Conservation (phyloP, 2,888 invertebrate genomes). For the Cephus rjabovi region DNA sequence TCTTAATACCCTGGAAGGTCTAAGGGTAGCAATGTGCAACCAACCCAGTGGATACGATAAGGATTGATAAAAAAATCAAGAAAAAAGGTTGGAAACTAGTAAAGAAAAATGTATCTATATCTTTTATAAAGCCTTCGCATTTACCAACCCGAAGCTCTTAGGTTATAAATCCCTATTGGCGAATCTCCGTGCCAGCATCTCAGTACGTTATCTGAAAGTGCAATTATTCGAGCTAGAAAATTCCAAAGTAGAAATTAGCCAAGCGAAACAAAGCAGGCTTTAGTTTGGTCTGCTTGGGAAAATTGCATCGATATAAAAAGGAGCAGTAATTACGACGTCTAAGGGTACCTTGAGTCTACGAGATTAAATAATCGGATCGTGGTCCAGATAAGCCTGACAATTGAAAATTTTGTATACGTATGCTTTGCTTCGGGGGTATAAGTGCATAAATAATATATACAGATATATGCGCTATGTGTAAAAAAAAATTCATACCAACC, state of each 20-base stretch:
- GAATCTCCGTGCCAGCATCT: background rate
- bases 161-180: too few species aligned
- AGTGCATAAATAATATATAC: too few species aligned
- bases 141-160: too few species aligned
- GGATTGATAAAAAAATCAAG: background rate
- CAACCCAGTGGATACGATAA: background rate
- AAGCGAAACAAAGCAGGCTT: constrained; percentile 26
- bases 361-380: constrained; percentile 17
- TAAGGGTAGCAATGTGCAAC: background rate
- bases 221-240: background rate
- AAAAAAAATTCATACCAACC: too few species aligned
- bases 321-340: background rate
- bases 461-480: too few species aligned
- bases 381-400: constrained; percentile 1
- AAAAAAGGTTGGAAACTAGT: background rate
- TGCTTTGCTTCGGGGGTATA: too few species aligned
- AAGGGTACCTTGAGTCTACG: constrained; percentile 11
- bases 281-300: constrained; percentile 11
- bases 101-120: too few species aligned
- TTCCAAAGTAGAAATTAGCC: constrained; percentile 26
- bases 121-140: too few species aligned
- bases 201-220: background rate
- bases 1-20: background rate
- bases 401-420: background rate
- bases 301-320: constrained; percentile 25